Evolutionary conservation across 2,888 invertebrate genomes (phyloP), one percentile per base, ranked within the genome.

Genomic region (Chrysolina americana): DNA sequence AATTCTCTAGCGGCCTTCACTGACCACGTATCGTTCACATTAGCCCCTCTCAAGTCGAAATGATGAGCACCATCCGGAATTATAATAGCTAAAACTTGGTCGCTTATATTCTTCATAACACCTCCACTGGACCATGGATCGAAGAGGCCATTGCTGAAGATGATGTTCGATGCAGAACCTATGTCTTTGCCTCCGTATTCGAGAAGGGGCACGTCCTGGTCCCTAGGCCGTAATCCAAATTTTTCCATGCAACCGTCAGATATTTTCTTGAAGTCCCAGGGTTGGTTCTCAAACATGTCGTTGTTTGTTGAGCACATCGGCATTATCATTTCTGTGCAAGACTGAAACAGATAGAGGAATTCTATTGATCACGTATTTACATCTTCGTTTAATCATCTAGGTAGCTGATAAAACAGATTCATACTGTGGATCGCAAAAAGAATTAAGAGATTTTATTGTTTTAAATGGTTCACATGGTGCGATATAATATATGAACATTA

Each of bases 251-350:
- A 99, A 0, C 89, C 88, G 1, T 92, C 91, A 0, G 93, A 88
- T 83, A 89, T 94, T 36, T 88, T 80, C 0, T 91, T 90, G 69
- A 93, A 90, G 88, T 96, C 91, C 97, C 97, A 98, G 0, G 90
- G 84, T 0, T 84, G 77, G 0, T 92, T 91, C 83, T 95, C 94
- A 86, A 97, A 98, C 94, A 99, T 97, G 84, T 96, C 96, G 11
- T 91, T 89, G 1, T 89, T 87, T 41, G 82, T 83, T 3, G 92
- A 89, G 87, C 98, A 98, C 90, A 95, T 93, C 0, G 98, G 98
- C 96, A 98, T 97, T 75, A 98, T 94, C 95, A 99, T 97, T 88
- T 99, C 98, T 28, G 97, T 97, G 85, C 99, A 99, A 0, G 94
- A 91, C 94, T 97, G 89, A 70, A 82, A 81, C 64, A 48, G 17